These are phyloP conservation scores for Gavialis gangeticus DNA, from an alignment of 2,113 vertebrate genomes.

Conservation along the genomic window DNA sequence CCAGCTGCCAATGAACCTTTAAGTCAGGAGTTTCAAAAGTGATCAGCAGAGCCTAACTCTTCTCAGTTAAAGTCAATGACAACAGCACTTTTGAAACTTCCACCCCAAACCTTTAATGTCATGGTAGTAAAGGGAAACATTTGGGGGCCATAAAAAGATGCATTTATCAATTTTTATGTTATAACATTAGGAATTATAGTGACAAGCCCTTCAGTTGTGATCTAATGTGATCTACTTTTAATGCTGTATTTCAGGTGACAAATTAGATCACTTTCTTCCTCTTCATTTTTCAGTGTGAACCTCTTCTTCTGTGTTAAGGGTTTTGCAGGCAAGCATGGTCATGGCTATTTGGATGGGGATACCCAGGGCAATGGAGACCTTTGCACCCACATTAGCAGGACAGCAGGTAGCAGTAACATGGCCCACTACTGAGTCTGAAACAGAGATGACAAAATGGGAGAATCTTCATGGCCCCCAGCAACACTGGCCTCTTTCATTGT, in stretches of 20 bases:
- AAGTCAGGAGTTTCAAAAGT: background rate
- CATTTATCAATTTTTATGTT: constrained; percentile 17
- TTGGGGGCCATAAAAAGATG: constrained; percentile 37
- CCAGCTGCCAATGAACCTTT: constrained; percentile 20
- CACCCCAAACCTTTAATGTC: constrained; percentile 41
- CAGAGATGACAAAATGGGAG: background rate
- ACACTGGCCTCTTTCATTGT: rapidly evolving
- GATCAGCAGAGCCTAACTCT: background rate
- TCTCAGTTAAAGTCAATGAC: background rate
- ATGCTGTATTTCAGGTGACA: background rate
- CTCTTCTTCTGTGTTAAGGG: background rate
- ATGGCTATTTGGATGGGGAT: background rate
- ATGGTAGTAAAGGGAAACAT: background rate
- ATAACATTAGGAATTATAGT: background rate
- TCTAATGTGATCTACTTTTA: constrained; percentile 11
- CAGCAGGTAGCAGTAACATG: background rate
- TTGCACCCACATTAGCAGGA: background rate
- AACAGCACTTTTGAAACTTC: background rate
- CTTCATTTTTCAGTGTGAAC: background rate
- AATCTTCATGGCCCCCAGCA: background rate
- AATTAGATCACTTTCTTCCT: background rate
- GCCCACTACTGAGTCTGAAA: background rate
- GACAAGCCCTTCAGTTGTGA: constrained; percentile 2
- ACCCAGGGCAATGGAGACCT: background rate
- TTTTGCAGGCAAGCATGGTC: background rate